Conservation (phyloP, 1,140 invertebrate genomes). For the Tenebrio molitor region DNA sequence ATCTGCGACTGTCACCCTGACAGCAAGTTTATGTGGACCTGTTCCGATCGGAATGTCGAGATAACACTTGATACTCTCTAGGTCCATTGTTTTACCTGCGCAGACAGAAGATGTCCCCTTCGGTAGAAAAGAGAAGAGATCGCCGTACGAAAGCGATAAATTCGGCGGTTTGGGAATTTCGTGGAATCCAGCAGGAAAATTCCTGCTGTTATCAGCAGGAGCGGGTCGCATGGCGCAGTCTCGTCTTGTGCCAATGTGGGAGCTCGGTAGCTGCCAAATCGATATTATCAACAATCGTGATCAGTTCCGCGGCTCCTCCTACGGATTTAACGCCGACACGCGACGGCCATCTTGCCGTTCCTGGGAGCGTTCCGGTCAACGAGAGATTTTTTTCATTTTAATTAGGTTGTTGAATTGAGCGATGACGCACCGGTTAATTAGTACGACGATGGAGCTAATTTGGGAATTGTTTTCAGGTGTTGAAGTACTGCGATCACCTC, state of each 20-base stretch:
- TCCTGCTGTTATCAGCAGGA: constrained; percentile 23
- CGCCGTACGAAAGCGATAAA: too few relatives aligned
- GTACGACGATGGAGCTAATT: not conserved
- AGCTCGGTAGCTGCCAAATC: constrained; percentile 32
- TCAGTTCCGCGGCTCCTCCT: constrained; percentile 47
- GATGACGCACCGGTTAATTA: constrained; percentile 19
- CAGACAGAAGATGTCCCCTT: not conserved
- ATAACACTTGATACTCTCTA: constrained; percentile 47
- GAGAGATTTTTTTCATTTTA: constrained; percentile 19
- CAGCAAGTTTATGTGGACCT: constrained; percentile 50
- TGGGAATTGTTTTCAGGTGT: constrained; percentile 76
- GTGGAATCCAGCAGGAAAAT: constrained; percentile 15
- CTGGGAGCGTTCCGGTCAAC: constrained; percentile 9
- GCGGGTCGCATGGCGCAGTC: constrained; percentile 24
- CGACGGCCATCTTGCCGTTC: constrained; percentile 49
- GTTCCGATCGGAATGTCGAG: constrained; percentile 49
- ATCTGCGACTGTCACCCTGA: constrained; percentile 47
- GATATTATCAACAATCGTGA: constrained; percentile 42
- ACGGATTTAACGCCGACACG: constrained; percentile 31
- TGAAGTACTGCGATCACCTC: constrained; percentile 97
- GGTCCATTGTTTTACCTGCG: constrained; percentile 54
- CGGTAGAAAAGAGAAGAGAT: not conserved
- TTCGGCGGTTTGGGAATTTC: not conserved
- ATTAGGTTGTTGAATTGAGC: constrained; percentile 26
- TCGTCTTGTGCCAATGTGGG: constrained; percentile 44